Evolutionary conservation across 92 coral and sea anemone genomes (phyloP), one percentile per base, ranked within the genome.

Genomic region (Nematostella vectensis): DNA sequence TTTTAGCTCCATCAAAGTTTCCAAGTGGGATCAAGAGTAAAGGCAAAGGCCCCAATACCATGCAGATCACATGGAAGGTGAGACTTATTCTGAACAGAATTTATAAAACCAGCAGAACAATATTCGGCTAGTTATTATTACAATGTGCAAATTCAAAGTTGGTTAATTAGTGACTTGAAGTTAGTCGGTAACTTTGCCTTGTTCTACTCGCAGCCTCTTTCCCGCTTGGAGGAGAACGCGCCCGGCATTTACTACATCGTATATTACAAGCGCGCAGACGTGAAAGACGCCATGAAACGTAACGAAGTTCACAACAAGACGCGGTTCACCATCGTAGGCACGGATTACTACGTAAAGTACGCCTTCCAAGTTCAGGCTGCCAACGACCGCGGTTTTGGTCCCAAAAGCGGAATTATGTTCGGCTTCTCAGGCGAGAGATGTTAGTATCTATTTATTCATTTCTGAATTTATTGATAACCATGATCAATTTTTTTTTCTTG

Each of bases 381-480:
- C 26, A 93, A 93, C 44, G 61, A 31, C 25, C 65, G 61, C 23
- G 99, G 99, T 10, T 79, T 84, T 68, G 99, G 99, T 0, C 99
- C 99, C 25, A 75, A 71, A 65, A 93, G 99, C 43, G 67, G 82
- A 1, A 30, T 58, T 38, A 50, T 71, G 2, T 75, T 68, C 61
- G 99, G 93, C 4, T 87, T 55, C 50, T 86, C 99, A 0, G 99
- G 99, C n/a, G 99, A 93, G 62, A 76, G 68, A 57, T 72, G 91
- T 83, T 56, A 77, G 91, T 70, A 26, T 25, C 29, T 8, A 0
- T 31, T 19, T n/a, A n/a, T n/a, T n/a, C n/a, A 4, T 11, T 23
- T 58, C 13, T 24, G n/a, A n/a, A n/a, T n/a, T n/a, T n/a, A n/a
- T n/a, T n/a, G n/a, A n/a, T n/a, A n/a, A n/a, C n/a, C n/a, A n/a